These are phyloP conservation scores for Chaenodraco wilsoni DNA, from an alignment of 2,797 vertebrate genomes.

Conservation along the genomic window DNA sequence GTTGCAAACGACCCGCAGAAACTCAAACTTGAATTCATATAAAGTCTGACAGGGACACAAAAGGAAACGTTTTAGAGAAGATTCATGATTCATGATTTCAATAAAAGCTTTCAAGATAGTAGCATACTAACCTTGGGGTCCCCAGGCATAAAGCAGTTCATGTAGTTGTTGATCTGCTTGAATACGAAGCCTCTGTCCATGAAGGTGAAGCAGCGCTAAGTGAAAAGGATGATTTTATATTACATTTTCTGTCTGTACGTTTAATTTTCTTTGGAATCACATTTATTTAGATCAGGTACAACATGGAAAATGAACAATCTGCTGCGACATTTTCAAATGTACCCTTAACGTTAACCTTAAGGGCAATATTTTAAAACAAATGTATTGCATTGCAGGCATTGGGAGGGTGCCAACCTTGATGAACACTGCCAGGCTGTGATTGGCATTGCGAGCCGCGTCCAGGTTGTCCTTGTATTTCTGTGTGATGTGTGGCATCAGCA, in stretches of 20 bases:
- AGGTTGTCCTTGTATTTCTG: constrained; percentile 98
- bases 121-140: constrained; percentile 90
- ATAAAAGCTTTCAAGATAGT: background rate
- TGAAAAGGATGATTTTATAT: background rate
- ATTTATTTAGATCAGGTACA: background rate
- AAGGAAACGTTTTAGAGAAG: background rate
- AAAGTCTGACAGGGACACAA: constrained; percentile 84
- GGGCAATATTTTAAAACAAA: background rate
- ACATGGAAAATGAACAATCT: background rate
- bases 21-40: constrained; percentile 98
- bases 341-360: background rate
- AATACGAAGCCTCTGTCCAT: constrained; percentile 98
- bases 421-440: constrained; percentile 96
- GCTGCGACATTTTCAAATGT: background rate
- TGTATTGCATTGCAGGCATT: background rate
- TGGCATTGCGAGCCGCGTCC: constrained; percentile 95
- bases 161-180: constrained; percentile 98
- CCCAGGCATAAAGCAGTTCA: constrained; percentile 94
- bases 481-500: constrained; percentile 97
- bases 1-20: constrained; percentile 95
- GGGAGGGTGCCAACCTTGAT: constrained; percentile 86
- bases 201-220: constrained; percentile 95
- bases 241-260: background rate
- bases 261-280: background rate
- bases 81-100: background rate